phyloP scores from a whole-genome alignment of 2,113 vertebrate genomes.

The Carettochelys insculpta region DNA sequence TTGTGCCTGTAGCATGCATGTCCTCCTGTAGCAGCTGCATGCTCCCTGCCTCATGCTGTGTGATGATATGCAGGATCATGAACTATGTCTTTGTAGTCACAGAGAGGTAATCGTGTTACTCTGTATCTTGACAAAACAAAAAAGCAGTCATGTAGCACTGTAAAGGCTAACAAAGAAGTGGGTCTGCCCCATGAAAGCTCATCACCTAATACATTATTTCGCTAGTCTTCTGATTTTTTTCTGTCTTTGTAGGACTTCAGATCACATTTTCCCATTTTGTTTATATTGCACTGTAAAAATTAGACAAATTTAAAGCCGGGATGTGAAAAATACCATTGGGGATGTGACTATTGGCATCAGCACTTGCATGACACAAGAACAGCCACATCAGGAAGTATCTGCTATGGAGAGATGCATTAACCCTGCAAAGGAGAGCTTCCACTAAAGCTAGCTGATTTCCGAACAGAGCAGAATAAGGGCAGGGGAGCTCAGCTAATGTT shows the following conservation, averaged over 20 bases:
- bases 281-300: constrained; percentile 12
- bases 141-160: too few species aligned
- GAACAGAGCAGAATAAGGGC: neutral
- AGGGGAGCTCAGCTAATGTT: neutral
- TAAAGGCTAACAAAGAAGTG: too few species aligned
- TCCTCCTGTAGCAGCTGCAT: neutral
- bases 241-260: constrained; percentile 18
- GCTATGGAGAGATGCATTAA: neutral
- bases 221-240: too few species aligned
- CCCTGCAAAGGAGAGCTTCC: neutral
- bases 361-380: neutral
- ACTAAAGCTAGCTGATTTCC: fast-evolving
- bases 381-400: neutral
- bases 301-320: constrained; percentile 15
- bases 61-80: neutral
- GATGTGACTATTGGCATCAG: neutral
- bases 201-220: too few species aligned
- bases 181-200: too few species aligned
- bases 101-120: too few species aligned
- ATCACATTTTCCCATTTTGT: neutral
- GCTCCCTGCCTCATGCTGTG: neutral
- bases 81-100: constrained; percentile 24
- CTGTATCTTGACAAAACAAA: too few species aligned
- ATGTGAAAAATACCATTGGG: neutral
- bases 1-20: neutral